Base-by-base conservation (phyloP, 2,797 vertebrate species). In the Eutrigla gurnardus region DNA sequence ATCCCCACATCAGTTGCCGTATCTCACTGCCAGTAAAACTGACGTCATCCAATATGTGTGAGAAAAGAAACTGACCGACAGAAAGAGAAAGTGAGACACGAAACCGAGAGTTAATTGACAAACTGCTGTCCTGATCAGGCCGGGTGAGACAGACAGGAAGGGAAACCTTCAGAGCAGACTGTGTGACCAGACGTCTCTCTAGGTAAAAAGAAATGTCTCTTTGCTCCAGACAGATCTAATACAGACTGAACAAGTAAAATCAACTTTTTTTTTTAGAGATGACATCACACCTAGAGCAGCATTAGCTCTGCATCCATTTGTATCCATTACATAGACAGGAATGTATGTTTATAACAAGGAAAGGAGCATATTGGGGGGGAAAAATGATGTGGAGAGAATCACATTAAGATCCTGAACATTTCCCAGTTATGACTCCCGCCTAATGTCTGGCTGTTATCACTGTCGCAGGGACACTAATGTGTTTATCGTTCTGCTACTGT, bases 101-200 rank as follows among this genome's bases (percentile, higher is more conserved):
- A 82, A 71, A 61, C 6, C 33, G 45, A 74, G 39, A 75, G 36
- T 57, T 77, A 77, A 77, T 35, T 78, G 84, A 85, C 72, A 65
- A 54, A 69, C 54, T 84, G 71, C 47, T 65, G 55, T 74, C 35
- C 55, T 66, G 61, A 84, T 83, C 53, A 13, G 11, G 10, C 46
- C 39, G 8, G 49, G 52, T 69, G 73, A 47, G 35, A 61, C 78
- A 81, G 59, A 73, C 80, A 70, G 86, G 81, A 84, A 87, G 73
- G n/a, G 65, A 81, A 84, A 73, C 49, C 42, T 74, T 11, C 37
- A 58, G 60, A 78, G 58, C 65, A 47, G 49, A 71, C 54, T 35
- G 53, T 75, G 32, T 55, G 62, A 37, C 69, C 76, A 80, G 65
- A 73, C 3, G 5, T 64, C 54, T 73, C 35, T 36, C 18, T n/a